Conservation (phyloP, 2,888 invertebrate genomes). For the Xestia sexstrigata region DNA sequence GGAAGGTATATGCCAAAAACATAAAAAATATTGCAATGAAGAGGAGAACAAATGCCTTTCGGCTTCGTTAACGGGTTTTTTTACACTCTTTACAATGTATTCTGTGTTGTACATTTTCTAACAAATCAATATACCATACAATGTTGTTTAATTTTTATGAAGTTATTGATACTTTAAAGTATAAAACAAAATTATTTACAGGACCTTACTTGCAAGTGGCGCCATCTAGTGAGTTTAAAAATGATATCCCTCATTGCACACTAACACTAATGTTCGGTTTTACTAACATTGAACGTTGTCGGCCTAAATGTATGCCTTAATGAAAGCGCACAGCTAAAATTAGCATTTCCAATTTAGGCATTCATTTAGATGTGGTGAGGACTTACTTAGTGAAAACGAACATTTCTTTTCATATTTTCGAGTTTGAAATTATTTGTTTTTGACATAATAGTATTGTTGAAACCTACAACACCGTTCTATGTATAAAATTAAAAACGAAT, state of each 20-base stretch:
- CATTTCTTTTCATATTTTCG: not conserved
- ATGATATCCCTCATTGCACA: not conserved
- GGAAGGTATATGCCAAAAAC: too few relatives aligned
- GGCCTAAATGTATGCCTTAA: not conserved
- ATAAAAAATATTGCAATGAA: too few relatives aligned
- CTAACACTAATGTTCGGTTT: not conserved
- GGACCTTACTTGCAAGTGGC: too few relatives aligned
- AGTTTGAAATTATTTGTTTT: not conserved
- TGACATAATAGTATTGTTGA: not conserved
- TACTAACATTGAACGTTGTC: not conserved
- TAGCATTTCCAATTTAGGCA: not conserved
- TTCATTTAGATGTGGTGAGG: not conserved
- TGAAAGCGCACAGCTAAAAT: not conserved
- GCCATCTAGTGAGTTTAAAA: too few relatives aligned
- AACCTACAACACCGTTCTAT: not conserved
- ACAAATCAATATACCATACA: too few relatives aligned
- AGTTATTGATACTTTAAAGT: too few relatives aligned
- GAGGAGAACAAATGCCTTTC: too few relatives aligned
- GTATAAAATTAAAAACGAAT: not conserved
- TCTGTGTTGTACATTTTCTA: too few relatives aligned
- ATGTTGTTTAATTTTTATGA: too few relatives aligned
- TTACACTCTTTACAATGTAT: too few relatives aligned
- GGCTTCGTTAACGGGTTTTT: too few relatives aligned
- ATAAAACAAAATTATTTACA: too few relatives aligned
- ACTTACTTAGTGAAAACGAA: not conserved